phyloP scores from a whole-genome alignment of 1,140 invertebrate genomes.

The Macrostomum lignano region DNA sequence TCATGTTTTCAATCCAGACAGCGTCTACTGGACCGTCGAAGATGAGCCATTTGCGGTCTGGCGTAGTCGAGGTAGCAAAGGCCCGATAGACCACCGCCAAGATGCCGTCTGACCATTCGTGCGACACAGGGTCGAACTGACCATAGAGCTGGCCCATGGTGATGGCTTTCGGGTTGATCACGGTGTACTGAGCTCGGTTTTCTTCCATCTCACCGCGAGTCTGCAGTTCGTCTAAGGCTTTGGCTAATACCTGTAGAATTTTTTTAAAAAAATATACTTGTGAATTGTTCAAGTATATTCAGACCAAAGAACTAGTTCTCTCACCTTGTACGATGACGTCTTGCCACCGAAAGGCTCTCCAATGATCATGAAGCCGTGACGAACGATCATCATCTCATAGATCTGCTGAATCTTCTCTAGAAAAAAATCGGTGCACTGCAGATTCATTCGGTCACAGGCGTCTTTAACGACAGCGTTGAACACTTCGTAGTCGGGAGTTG shows the following conservation, averaged over 20 bases:
- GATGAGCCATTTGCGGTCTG: constrained; percentile 27
- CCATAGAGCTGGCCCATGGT: constrained; percentile 29
- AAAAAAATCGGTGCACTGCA: constrained; percentile 26
- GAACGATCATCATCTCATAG: constrained; percentile 30
- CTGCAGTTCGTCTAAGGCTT: too few species aligned
- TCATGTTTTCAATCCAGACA: constrained; percentile 30
- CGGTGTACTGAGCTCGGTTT: too few species aligned
- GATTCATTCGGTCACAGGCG: constrained; percentile 18
- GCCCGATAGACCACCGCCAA: constrained; percentile 26
- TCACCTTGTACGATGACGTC: constrained; percentile 31
- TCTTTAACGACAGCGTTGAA: constrained; percentile 21
- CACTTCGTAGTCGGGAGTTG: constrained; percentile 35
- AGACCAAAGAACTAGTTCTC: too few species aligned
- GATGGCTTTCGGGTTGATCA: constrained; percentile 28
- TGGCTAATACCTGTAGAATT: too few species aligned
- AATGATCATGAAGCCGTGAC: constrained; percentile 52
- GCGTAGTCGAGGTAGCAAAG: constrained; percentile 20
- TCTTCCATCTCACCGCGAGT: too few species aligned
- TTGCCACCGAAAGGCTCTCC: constrained; percentile 51
- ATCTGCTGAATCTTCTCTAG: constrained; percentile 28
- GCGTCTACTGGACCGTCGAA: constrained; percentile 30
- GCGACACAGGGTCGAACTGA: constrained; percentile 27
- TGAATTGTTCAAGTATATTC: too few species aligned
- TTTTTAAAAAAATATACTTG: too few species aligned
- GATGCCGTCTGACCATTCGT: constrained; percentile 33